Percentiles rank a stretch among this genome's conserved stretches.
Conservation (phyloP, 2,888 invertebrate genomes). For the Dorcus parallelipipedus region DNA sequence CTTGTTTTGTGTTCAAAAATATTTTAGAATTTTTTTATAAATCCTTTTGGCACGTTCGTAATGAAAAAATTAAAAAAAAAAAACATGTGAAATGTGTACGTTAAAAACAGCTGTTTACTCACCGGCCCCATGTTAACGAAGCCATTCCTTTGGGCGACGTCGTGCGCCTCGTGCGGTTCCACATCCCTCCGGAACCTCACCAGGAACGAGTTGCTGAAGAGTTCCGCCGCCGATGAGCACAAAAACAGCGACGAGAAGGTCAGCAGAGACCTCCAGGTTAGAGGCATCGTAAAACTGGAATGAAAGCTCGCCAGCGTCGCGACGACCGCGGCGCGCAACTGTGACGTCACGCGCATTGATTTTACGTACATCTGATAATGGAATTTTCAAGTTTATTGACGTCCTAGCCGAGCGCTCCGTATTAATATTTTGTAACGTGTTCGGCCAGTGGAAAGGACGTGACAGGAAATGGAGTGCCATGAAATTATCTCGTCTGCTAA, state of each 20-base stretch:
- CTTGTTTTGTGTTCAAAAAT: too few species aligned
- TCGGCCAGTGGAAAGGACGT: too few species aligned
- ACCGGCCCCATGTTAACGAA: slow-evolving; percentile 95
- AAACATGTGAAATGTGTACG: too few species aligned
- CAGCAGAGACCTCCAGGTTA: slow-evolving; percentile 38
- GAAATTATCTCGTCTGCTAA: slow-evolving; percentile 1
- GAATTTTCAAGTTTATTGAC: slow-evolving; percentile 19
- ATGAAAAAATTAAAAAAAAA: too few species aligned
- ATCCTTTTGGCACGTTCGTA: too few species aligned
- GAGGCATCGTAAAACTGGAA: slow-evolving; percentile 43
- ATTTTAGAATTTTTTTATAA: too few species aligned
- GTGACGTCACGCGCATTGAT: slow-evolving; percentile 35
- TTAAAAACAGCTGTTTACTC: slow-evolving; percentile 46
- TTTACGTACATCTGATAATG: slow-evolving; percentile 26
- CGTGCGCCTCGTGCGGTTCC: slow-evolving; percentile 71
- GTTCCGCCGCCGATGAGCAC: slow-evolving; percentile 51
- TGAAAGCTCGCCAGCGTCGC: slow-evolving; percentile 22
- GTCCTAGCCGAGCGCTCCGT: slow-evolving; percentile 4
- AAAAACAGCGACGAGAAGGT: slow-evolving; percentile 32
- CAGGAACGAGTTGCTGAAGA: slow-evolving; percentile 95
- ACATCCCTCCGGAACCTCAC: slow-evolving; percentile 82
- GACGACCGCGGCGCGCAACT: slow-evolving; percentile 28
- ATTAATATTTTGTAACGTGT: slow-evolving; percentile 3
- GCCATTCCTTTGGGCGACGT: slow-evolving; percentile 83
- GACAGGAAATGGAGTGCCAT: background rate